Percentiles rank a stretch among this genome's conserved stretches.
Conservation (phyloP, 2,888 invertebrate genomes). For the Diplazon laetatorius region DNA sequence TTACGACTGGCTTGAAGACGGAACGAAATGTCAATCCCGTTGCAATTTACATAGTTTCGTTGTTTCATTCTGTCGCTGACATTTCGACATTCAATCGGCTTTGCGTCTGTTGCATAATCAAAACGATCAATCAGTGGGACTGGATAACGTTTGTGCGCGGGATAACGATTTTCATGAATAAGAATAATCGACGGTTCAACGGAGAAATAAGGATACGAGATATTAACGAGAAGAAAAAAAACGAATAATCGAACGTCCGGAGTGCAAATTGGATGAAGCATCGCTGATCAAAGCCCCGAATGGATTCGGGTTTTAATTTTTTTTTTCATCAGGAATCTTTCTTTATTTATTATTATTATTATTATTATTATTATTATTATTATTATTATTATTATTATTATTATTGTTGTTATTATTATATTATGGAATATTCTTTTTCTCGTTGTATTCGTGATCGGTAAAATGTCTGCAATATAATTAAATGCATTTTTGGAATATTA, state of each 20-base stretch:
- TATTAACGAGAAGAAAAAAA: neutral
- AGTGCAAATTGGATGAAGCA: conserved; percentile 18
- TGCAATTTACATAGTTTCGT: conserved; percentile 21
- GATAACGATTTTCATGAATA: neutral
- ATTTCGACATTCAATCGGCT: neutral
- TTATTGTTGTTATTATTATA: too few relatives aligned
- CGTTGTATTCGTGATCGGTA: too few relatives aligned
- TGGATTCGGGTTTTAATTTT: neutral
- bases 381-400: too few relatives aligned
- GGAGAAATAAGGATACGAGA: neutral
- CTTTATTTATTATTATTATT: too few relatives aligned
- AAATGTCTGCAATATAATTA: too few relatives aligned
- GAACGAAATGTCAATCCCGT: conserved; percentile 19
- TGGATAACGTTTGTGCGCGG: neutral
- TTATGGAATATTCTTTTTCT: too few relatives aligned
- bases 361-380: too few relatives aligned
- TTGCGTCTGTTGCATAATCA: neutral
- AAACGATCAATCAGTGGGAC: neutral
- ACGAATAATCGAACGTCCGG: neutral
- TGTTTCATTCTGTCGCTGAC: neutral
- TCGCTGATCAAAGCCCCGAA: conserved; percentile 5
- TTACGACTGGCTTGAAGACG: neutral
- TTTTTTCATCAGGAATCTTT: too few relatives aligned
- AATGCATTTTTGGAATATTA: too few relatives aligned
- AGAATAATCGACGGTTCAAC: conserved; percentile 6